Evolutionary conservation across 2,797 vertebrate genomes (phyloP).

Genomic region (Tamandua tetradactyla): DNA sequence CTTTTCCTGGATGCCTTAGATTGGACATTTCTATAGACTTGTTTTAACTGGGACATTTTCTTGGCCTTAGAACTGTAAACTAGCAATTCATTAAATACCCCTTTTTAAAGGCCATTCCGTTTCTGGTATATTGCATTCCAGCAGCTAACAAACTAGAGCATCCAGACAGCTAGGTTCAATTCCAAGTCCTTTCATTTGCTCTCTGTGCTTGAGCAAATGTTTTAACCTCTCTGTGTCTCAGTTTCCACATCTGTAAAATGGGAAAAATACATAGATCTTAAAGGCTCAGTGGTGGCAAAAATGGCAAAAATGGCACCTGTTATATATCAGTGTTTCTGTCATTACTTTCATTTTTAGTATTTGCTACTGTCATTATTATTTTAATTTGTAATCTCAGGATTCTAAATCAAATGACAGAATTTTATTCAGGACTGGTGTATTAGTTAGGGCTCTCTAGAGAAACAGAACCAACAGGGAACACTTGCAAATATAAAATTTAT

Average conservation of each 20-base stretch:
- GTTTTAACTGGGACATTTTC: too few relatives aligned
- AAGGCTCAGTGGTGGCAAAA: background rate
- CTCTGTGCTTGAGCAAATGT: background rate
- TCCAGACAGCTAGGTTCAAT: background rate
- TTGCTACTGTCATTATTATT: background rate
- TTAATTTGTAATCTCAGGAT: constrained; percentile 13
- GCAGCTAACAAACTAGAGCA: too few relatives aligned
- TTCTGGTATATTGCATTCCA: too few relatives aligned
- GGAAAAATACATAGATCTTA: background rate
- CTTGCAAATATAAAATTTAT: too few relatives aligned
- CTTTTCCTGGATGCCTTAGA: too few relatives aligned
- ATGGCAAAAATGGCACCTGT: background rate
- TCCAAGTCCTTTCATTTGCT: background rate
- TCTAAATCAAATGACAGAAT: background rate
- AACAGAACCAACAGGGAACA: too few relatives aligned
- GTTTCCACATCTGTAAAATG: background rate
- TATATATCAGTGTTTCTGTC: background rate
- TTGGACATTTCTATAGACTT: too few relatives aligned
- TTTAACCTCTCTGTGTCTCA: background rate
- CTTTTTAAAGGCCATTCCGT: too few relatives aligned
- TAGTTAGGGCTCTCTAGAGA: too few relatives aligned
- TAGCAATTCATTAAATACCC: too few relatives aligned
- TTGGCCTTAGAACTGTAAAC: too few relatives aligned
- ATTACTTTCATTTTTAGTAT: background rate
- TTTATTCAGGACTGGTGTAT: background rate